Evolutionary conservation across 2,888 invertebrate genomes (phyloP).

Genomic region (Sarcophaga carnaria): DNA sequence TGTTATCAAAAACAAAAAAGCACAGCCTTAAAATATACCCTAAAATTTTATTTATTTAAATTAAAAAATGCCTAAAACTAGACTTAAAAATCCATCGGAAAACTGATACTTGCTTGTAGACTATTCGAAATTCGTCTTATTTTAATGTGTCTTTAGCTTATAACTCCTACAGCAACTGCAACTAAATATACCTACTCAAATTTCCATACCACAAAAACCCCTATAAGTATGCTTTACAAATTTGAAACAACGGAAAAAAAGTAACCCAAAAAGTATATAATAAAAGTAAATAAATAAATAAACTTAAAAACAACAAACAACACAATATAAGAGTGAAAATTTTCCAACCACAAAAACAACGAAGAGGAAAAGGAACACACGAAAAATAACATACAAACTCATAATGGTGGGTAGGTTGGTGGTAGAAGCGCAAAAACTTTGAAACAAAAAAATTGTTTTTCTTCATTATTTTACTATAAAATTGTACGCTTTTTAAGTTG

Average conservation of each 20-base stretch:
- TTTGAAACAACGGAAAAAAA: constrained; percentile 7
- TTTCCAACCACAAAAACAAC: constrained; percentile 6
- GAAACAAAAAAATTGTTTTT: constrained; percentile 18
- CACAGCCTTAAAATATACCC: too few relatives aligned
- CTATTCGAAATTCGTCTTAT: too few relatives aligned
- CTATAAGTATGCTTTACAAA: neutral
- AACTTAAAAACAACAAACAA: constrained; percentile 51
- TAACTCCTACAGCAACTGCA: too few relatives aligned
- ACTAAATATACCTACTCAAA: neutral
- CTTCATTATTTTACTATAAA: constrained; percentile 48
- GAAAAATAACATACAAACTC: constrained; percentile 36
- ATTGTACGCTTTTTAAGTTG: constrained; percentile 63
- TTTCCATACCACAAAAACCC: neutral
- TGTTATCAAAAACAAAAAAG: too few relatives aligned
- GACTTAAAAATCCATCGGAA: too few relatives aligned
- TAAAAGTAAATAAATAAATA: constrained; percentile 51
- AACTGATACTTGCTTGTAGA: too few relatives aligned
- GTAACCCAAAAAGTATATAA: constrained; percentile 50
- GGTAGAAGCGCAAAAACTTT: constrained; percentile 4
- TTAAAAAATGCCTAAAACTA: too few relatives aligned
- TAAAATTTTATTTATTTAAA: too few relatives aligned
- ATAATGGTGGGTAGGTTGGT: constrained; percentile 48
- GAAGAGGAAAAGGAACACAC: constrained; percentile 28
- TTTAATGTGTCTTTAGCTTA: too few relatives aligned
- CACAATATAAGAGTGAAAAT: constrained; percentile 23